Conservation (phyloP, 2,888 invertebrate species). For the Nineta flava region DNA sequence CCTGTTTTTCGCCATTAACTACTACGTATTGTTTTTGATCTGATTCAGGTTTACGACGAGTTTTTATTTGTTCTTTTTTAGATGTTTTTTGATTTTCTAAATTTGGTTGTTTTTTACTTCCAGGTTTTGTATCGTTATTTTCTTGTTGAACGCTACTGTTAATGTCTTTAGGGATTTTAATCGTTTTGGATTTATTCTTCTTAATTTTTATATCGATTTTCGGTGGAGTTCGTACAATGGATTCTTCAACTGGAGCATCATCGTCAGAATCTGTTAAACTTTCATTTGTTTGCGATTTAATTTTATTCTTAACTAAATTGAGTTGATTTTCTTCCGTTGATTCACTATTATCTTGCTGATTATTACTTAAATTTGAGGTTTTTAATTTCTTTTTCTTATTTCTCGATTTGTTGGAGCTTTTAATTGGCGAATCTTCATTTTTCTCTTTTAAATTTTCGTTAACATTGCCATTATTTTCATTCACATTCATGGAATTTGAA, state of each 20-base stretch:
- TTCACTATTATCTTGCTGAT: conserved; percentile 7
- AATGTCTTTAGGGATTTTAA: neutral
- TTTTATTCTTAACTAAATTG: no score
- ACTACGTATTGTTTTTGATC: neutral
- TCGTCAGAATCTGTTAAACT: no score
- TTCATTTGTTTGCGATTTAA: conserved; percentile 19
- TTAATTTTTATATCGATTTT: conserved; percentile 10
- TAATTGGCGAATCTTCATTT: neutral
- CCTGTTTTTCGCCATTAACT: conserved; percentile 46
- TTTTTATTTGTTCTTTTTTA: conserved; percentile 23
- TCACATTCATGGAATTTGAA: neutral
- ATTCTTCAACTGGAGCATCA: no score
- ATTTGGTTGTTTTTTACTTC: conserved; percentile 15
- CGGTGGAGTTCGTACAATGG: conserved; percentile 14
- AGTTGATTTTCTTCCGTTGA: conserved; percentile 13
- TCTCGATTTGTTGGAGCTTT: conserved; percentile 6
- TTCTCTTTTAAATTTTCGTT: no score
- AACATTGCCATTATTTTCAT: no score
- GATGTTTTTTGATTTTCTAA: conserved; percentile 9
- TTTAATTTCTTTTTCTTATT: conserved; percentile 5
- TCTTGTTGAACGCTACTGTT: neutral
- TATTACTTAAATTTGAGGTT: neutral
- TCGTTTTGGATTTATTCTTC: conserved; percentile 8
- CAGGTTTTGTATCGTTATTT: conserved; percentile 11
- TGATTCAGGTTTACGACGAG: conserved; percentile 29